phyloP scores from a whole-genome alignment of 2,888 invertebrate genomes.

The Rugalucina vietnamica region DNA sequence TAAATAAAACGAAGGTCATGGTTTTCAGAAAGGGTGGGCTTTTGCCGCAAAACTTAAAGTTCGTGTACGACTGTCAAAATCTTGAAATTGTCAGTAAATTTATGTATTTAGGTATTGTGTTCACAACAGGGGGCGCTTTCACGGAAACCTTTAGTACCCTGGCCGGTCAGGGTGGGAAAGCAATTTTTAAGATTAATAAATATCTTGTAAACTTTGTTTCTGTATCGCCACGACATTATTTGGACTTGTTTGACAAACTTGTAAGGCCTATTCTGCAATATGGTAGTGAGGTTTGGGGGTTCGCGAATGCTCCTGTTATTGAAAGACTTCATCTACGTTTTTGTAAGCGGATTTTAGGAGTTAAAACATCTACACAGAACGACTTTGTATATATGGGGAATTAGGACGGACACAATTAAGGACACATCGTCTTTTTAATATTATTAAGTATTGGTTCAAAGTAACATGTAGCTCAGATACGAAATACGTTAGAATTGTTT shows the following conservation, averaged over 20 bases:
- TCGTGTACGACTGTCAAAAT: neutral
- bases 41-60: neutral
- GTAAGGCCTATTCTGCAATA: no score
- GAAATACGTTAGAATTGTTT: no score
- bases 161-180: neutral
- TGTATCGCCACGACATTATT: neutral
- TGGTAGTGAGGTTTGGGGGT: no score
- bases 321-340: no score
- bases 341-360: no score
- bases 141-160: neutral
- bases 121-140: neutral
- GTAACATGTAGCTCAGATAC: no score
- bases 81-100: neutral
- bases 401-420: no score
- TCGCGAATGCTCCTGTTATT: no score
- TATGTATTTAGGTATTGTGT: neutral
- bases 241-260: neutral
- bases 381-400: no score
- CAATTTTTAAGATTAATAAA: neutral
- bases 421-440: no score
- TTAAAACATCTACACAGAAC: no score
- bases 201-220: neutral
- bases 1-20: neutral
- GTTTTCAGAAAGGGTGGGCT: neutral
- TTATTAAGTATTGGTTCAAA: no score